Conservation (phyloP, 2,797 vertebrate species). For the Gambusia yucatana region DNA sequence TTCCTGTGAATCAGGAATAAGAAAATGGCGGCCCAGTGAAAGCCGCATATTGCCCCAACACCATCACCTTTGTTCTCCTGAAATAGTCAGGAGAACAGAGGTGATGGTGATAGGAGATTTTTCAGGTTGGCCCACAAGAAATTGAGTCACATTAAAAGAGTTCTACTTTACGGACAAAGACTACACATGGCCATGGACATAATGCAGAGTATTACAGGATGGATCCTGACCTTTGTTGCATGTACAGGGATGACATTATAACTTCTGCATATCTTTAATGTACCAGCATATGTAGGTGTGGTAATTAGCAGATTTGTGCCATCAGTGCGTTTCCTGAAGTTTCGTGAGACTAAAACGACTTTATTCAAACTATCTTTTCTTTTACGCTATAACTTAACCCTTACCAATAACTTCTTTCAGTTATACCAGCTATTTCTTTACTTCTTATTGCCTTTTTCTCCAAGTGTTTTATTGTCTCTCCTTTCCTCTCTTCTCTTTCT, state of each 20-base stretch:
- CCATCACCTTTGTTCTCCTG: background rate
- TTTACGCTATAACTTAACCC: background rate
- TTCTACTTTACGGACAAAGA: background rate
- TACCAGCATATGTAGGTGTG: background rate
- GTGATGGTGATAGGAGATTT: no score
- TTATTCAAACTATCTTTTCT: constrained; percentile 2
- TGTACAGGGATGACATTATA: constrained; percentile 24
- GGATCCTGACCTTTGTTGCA: constrained; percentile 38
- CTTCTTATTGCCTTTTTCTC: constrained; percentile 36
- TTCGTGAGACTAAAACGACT: constrained; percentile 2
- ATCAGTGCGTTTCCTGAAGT: background rate
- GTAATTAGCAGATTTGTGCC: constrained; percentile 3
- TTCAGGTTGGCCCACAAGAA: background rate
- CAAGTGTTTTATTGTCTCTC: constrained; percentile 53
- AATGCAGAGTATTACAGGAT: background rate
- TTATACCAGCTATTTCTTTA: constrained; percentile 9
- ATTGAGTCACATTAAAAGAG: background rate
- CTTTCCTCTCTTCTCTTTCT: constrained; percentile 40
- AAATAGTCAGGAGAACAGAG: background rate
- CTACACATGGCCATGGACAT: constrained; percentile 3
- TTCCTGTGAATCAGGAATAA: no score
- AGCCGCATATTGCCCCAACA: background rate
- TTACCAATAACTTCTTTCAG: constrained; percentile 7
- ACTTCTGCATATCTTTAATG: constrained; percentile 6
- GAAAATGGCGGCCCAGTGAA: background rate